Base-by-base conservation (phyloP, 2,113 vertebrate species). In the Cinclus cinclus region DNA sequence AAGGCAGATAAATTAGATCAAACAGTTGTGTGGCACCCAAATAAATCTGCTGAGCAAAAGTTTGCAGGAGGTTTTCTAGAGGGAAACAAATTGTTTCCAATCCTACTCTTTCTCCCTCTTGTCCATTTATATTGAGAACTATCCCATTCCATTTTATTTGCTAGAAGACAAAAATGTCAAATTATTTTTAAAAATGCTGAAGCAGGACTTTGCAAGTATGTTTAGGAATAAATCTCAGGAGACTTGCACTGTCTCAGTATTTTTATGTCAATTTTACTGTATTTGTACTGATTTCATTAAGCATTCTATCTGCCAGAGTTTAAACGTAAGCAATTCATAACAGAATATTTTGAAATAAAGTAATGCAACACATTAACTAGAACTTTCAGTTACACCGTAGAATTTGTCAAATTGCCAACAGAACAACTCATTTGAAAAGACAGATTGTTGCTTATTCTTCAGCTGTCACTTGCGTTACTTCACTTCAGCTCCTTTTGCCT, bases 371-470 rank as follows among this genome's bases (percentile, higher is more conserved):
- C 49, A 94, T 95, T 94, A 96, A 89, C 71, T 53, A 89, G 76
- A 96, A 94, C 90, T 87, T 94, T 69, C 90, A 95, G 92, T 59
- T 90, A 84, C 89, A 90, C 92, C 9, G 2, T 58, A 73, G 83
- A 71, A 87, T 96, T 96, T 96, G 94, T 95, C 94, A 94, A 95
- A 88, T 93, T 95, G 96, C 95, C 95, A 96, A 33, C 33, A 70
- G 76, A 96, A 94, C 92, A 96, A 93, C 90, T 95, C 92, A 93
- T 93, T 96, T 94, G 93, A 95, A 90, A 90, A 96, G 94, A 97
- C 83, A 89, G 94, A 96, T 93, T 92, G 95, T 95, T 96, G 94
- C 94, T 97, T 97, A 96, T 96, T 97, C 96, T 96, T 97, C 37
- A 96, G 95, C 94, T 97, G 95, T 96, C 95, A 95, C 83, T 94